Evolutionary conservation across 2,888 invertebrate species (phyloP).

Genomic region (Rhingia rostrata): DNA sequence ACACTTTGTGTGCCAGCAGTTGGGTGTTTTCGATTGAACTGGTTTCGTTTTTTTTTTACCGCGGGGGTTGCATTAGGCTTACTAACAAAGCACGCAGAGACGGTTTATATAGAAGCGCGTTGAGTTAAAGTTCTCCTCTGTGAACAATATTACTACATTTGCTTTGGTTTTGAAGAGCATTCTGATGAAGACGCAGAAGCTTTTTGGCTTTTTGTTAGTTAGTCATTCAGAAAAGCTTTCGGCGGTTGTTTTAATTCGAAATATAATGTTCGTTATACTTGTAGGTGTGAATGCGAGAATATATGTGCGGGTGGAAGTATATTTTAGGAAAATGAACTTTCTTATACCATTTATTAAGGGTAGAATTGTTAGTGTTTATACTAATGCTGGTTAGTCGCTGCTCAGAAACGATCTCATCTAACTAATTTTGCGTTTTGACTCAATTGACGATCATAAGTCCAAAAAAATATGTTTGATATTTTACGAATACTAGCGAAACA

Average conservation of each 20-base stretch:
- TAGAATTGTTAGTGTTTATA: background rate
- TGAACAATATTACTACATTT: constrained; percentile 18
- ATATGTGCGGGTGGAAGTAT: background rate
- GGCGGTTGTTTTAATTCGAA: constrained; percentile 2
- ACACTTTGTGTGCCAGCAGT: constrained; percentile 42
- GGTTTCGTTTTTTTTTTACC: constrained; percentile 40
- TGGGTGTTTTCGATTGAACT: constrained; percentile 53
- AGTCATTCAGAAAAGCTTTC: constrained; percentile 44
- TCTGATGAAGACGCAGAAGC: constrained; percentile 8
- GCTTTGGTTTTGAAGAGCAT: constrained; percentile 33
- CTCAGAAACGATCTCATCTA: too few relatives aligned
- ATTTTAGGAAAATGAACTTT: background rate
- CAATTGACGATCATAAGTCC: too few relatives aligned
- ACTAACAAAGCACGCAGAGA: constrained; percentile 19
- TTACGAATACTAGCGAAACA: too few relatives aligned
- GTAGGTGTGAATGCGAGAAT: background rate
- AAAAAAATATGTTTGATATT: too few relatives aligned
- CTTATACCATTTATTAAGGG: constrained; percentile 4
- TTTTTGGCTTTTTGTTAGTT: constrained; percentile 18
- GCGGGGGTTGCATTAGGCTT: constrained; percentile 55
- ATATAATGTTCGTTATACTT: background rate
- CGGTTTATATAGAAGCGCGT: constrained; percentile 22
- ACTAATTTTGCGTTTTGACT: too few relatives aligned
- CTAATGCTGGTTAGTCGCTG: background rate
- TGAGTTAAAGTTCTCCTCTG: constrained; percentile 36